A percentile compares a stretch with the other conserved stretches of the same genome.
phyloP scores from a whole-genome alignment of 2,888 invertebrate species.

The Drosophila dives region DNA sequence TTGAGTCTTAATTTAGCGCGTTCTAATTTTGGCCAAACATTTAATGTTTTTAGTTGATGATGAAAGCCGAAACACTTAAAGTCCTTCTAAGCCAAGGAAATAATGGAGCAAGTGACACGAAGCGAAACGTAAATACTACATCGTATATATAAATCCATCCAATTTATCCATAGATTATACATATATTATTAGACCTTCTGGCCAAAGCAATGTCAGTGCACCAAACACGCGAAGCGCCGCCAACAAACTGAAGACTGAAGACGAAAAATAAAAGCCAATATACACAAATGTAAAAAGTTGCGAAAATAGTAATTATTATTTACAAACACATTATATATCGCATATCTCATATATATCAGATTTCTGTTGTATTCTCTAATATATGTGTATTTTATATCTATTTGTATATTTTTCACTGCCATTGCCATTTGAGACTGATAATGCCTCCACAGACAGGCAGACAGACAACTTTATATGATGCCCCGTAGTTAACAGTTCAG shows the following conservation, averaged over 20 bases:
- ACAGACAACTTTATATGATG: constrained; percentile 41
- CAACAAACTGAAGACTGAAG: constrained; percentile 55
- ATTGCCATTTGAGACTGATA: constrained; percentile 39
- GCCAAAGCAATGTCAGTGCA: constrained; percentile 71
- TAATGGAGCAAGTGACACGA: constrained; percentile 40
- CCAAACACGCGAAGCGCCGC: constrained; percentile 71
- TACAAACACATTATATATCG: constrained; percentile 12
- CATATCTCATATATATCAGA: constrained; percentile 44
- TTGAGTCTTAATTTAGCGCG: neutral
- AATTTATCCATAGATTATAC: constrained; percentile 35
- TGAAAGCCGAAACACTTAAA: constrained; percentile 32
- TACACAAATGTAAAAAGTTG: constrained; percentile 37
- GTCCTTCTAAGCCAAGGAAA: constrained; percentile 31
- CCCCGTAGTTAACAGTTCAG: constrained; percentile 45
- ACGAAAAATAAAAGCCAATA: constrained; percentile 47
- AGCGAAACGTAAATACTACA: constrained; percentile 26
- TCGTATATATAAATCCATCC: constrained; percentile 15
- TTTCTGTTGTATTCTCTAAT: constrained; percentile 61
- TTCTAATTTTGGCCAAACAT: constrained; percentile 6
- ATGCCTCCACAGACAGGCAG: constrained; percentile 22
- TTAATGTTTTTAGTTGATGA: constrained; percentile 34
- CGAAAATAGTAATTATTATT: constrained; percentile 72
- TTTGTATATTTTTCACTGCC: constrained; percentile 24
- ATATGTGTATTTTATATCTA: constrained; percentile 10
- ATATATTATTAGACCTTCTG: constrained; percentile 62